These are phyloP conservation scores for Hesperophylax magnus DNA, from an alignment of 1,140 invertebrate species.

Conservation along the genomic window DNA sequence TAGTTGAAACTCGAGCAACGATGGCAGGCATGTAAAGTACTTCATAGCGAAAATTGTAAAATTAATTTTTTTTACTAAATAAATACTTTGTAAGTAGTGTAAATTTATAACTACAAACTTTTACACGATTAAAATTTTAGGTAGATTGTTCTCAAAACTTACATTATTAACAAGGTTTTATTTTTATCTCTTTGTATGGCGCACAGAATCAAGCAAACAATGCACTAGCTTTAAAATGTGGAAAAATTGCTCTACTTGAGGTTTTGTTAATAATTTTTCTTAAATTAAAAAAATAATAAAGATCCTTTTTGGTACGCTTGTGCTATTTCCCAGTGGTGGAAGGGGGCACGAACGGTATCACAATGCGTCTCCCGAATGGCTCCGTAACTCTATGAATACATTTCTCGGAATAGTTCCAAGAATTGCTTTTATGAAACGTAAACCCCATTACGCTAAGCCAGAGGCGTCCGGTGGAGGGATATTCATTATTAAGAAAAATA, in stretches of 20 bases:
- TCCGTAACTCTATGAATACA: conserved; percentile 55
- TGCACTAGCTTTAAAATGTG: not conserved
- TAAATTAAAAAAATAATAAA: not conserved
- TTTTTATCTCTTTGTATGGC: not conserved
- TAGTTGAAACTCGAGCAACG: no score
- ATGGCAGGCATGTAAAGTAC: no score
- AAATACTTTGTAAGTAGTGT: no score
- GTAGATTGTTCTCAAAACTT: no score
- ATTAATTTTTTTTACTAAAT: no score
- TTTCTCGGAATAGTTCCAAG: conserved; percentile 52
- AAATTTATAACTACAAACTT: no score
- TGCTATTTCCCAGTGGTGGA: not conserved
- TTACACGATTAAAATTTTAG: no score
- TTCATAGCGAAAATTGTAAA: no score
- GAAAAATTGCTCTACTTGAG: not conserved
- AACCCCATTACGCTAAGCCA: conserved; percentile 46
- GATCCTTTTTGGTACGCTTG: not conserved
- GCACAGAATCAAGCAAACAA: not conserved
- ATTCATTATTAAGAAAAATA: not conserved
- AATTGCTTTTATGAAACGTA: conserved; percentile 55
- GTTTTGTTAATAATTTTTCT: not conserved
- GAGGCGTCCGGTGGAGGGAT: conserved; percentile 16
- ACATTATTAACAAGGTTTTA: no score
- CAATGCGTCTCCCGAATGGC: conserved; percentile 51
- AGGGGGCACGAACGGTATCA: conserved; percentile 38